phyloP scores from a whole-genome alignment of 2,797 vertebrate species.

The Gouania willdenowi region DNA sequence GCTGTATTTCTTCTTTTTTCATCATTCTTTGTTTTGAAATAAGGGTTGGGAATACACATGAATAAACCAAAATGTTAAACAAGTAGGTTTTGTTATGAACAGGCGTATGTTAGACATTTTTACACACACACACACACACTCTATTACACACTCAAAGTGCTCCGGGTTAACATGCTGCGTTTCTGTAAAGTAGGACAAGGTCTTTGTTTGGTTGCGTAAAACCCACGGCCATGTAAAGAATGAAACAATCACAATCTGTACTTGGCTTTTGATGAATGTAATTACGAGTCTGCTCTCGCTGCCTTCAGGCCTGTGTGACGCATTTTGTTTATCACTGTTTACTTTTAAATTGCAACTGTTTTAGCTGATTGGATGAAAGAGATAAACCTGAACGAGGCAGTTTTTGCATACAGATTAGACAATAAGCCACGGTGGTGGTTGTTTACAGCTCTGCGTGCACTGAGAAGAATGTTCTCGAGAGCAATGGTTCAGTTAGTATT shows the following conservation, averaged over 20 bases:
- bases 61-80: too few species aligned
- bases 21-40: too few species aligned
- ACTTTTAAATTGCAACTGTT: slow-evolving; percentile 31
- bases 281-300: slow-evolving; percentile 37
- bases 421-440: neutral
- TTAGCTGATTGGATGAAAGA: slow-evolving; percentile 25
- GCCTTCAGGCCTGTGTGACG: slow-evolving; percentile 33
- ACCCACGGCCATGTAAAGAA: slow-evolving; percentile 31
- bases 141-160: slow-evolving; percentile 25
- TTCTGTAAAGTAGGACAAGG: slow-evolving; percentile 45
- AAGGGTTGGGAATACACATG: too few species aligned
- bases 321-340: slow-evolving; percentile 37
- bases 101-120: slow-evolving; percentile 13
- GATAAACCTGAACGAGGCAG: slow-evolving; percentile 4
- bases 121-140: too few species aligned
- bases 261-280: slow-evolving; percentile 47
- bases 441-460: neutral
- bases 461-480: neutral
- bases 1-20: too few species aligned
- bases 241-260: slow-evolving; percentile 35
- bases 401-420: slow-evolving; percentile 16
- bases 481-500: neutral
- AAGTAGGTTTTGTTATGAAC: slow-evolving; percentile 24
- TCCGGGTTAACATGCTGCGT: slow-evolving; percentile 24
- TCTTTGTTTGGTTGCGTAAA: slow-evolving; percentile 24